Evolutionary conservation across 2,797 vertebrate genomes (phyloP).

Genomic region (Epinephelus malabaricus): DNA sequence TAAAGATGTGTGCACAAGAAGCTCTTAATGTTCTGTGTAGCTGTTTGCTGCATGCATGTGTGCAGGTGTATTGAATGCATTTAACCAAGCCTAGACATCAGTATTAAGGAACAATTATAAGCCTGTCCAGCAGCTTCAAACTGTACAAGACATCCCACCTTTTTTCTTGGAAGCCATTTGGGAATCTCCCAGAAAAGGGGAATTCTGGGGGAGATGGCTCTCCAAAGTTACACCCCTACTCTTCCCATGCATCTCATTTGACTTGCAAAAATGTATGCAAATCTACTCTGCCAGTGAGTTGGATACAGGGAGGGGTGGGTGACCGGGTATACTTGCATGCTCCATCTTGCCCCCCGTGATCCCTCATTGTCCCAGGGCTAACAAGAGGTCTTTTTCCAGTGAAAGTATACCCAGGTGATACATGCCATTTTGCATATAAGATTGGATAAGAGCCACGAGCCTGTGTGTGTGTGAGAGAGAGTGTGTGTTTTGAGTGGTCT

Average conservation of each 20-base stretch:
- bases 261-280: conserved; percentile 81
- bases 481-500: conserved; percentile 59
- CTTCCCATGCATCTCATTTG: conserved; percentile 71
- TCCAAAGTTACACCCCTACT: conserved; percentile 45
- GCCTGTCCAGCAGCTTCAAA: background rate
- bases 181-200: conserved; percentile 58
- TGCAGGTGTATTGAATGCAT: background rate
- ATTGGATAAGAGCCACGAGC: conserved; percentile 28
- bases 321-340: conserved; percentile 42
- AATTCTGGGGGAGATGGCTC: conserved; percentile 60
- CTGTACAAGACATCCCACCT: background rate
- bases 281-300: conserved; percentile 40
- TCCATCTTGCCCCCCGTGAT: conserved; percentile 58
- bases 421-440: conserved; percentile 54
- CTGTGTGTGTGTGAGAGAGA: background rate
- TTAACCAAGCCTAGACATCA: background rate
- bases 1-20: background rate
- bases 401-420: conserved; percentile 37
- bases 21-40: background rate
- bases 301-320: conserved; percentile 30
- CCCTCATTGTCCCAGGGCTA: conserved; percentile 11
- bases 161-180: conserved; percentile 43
- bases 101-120: background rate
- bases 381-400: conserved; percentile 10
- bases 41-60: background rate